Conservation (phyloP, 2,888 invertebrate genomes). For the Aromia moschata region DNA sequence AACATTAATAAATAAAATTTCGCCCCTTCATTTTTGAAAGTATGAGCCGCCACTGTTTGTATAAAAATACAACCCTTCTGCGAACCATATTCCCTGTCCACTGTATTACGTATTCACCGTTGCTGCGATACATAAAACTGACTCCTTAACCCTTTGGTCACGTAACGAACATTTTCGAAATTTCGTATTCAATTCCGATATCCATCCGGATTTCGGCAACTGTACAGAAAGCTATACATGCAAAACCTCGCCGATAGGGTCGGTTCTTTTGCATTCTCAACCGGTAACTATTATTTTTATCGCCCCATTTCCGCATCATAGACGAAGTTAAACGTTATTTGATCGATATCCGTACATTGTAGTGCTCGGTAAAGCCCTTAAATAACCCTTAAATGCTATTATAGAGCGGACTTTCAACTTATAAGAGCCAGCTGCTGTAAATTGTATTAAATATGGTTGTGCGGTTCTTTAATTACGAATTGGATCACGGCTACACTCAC, state of each 20-base stretch:
- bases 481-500: too few relatives aligned
- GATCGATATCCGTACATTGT: conserved; percentile 15
- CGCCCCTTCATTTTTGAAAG: too few relatives aligned
- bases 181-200: conserved; percentile 57
- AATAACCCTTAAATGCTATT: neutral
- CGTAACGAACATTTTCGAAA: conserved; percentile 60
- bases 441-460: too few relatives aligned
- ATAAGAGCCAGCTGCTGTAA: neutral
- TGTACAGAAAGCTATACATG: conserved; percentile 14
- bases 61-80: conserved; percentile 23
- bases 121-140: conserved; percentile 46
- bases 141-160: conserved; percentile 56
- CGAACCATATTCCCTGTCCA: conserved; percentile 38
- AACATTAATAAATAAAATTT: too few relatives aligned
- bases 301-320: conserved; percentile 7
- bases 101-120: conserved; percentile 45
- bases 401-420: neutral
- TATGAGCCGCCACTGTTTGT: neutral
- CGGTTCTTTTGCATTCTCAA: neutral
- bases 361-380: neutral
- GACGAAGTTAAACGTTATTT: conserved; percentile 5
- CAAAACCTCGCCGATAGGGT: conserved; percentile 17
- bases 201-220: conserved; percentile 44
- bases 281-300: conserved; percentile 13
- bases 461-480: too few relatives aligned